Conservation (phyloP, 2,113 vertebrate species). For the Lathamus discolor region DNA sequence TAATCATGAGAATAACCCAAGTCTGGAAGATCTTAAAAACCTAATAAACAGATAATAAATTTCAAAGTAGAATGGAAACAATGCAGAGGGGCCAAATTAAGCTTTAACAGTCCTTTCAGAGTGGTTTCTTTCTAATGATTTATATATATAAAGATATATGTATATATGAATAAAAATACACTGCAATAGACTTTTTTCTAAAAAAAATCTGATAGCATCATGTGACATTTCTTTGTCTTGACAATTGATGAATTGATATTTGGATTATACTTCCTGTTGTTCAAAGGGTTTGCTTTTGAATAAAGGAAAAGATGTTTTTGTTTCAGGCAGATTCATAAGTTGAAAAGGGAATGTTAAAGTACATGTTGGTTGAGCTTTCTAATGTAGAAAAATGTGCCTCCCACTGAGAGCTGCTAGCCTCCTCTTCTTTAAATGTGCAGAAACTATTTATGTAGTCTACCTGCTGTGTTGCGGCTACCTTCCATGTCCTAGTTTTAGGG, state of each 20-base stretch:
- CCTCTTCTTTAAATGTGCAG: neutral
- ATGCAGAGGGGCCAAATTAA: neutral
- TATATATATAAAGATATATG: neutral
- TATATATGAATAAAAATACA: neutral
- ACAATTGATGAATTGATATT: neutral
- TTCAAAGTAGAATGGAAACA: neutral
- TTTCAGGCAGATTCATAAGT: neutral
- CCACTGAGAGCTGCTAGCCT: neutral
- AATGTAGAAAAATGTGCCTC: neutral
- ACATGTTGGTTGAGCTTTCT: neutral
- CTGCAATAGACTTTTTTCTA: neutral
- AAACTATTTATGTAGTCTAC: neutral
- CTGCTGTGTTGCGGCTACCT: neutral
- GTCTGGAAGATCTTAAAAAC: constrained; percentile 23
- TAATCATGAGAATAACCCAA: constrained; percentile 6
- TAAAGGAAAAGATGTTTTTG: neutral
- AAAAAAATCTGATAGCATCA: neutral
- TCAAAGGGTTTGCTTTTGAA: neutral
- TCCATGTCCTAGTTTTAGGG: neutral
- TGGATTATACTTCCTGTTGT: neutral
- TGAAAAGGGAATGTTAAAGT: neutral
- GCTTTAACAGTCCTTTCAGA: neutral
- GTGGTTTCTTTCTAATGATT: neutral
- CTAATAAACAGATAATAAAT: neutral
- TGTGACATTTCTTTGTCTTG: neutral